These are phyloP conservation scores for Acromyrmex echinatior DNA, from an alignment of 1,140 invertebrate genomes.

Conservation along the genomic window DNA sequence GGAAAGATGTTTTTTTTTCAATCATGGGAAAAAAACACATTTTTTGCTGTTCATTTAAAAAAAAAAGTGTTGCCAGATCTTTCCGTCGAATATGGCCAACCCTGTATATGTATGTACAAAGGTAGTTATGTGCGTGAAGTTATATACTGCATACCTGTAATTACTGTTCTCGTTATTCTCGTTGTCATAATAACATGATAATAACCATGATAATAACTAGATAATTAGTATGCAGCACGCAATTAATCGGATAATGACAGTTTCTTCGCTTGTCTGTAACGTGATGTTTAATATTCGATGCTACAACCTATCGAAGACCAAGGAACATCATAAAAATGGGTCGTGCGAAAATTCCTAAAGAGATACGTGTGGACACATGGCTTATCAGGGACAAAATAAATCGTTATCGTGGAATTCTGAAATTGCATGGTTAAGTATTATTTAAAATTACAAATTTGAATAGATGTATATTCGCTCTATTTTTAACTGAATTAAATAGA, in stretches of 20 bases:
- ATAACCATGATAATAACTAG: too few relatives aligned
- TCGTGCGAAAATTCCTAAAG: neutral
- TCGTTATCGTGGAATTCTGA: constrained; percentile 89
- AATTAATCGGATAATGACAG: constrained; percentile 37
- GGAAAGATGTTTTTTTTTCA: too few relatives aligned
- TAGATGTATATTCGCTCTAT: neutral
- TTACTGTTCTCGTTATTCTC: constrained; percentile 14
- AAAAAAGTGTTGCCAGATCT: too few relatives aligned
- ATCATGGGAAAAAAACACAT: too few relatives aligned
- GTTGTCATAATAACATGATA: constrained; percentile 33
- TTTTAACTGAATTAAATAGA: constrained; percentile 6
- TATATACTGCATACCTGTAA: neutral
- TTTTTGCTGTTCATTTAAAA: too few relatives aligned
- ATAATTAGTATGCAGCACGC: neutral
- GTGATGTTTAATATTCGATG: constrained; percentile 26
- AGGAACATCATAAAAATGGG: neutral
- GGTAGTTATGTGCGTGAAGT: too few relatives aligned
- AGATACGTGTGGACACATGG: constrained; percentile 87
- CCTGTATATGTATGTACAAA: too few relatives aligned
- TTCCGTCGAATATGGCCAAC: too few relatives aligned
- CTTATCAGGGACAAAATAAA: constrained; percentile 89
- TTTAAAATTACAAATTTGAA: constrained; percentile 9
- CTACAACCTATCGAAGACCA: neutral
- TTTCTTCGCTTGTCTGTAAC: constrained; percentile 13
- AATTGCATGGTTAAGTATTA: constrained; percentile 87